These are phyloP conservation scores for Pogona vitticeps DNA, from an alignment of 2,113 vertebrate genomes.

Conservation along the genomic window DNA sequence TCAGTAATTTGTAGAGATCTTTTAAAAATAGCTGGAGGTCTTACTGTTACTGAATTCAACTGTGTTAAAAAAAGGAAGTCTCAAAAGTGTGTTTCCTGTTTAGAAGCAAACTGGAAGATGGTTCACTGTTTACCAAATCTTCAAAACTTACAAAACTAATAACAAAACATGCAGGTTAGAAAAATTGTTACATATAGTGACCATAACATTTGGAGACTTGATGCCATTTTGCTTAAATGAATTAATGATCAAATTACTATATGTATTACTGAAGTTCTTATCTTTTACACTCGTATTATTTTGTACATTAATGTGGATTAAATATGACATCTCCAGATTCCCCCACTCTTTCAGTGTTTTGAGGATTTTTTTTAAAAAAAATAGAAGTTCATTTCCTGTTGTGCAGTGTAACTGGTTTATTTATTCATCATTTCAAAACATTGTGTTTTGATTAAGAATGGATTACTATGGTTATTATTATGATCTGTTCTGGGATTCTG, in stretches of 20 bases:
- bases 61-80: conserved; percentile 18
- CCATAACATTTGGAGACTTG: conserved; percentile 4
- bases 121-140: conserved; percentile 1
- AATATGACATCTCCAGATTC: neutral
- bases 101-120: neutral
- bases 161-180: neutral
- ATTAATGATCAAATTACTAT: neutral
- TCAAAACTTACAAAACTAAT: conserved; percentile 9
- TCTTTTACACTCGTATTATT: neutral
- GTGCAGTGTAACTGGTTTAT: neutral
- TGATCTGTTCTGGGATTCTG: neutral
- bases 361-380: neutral
- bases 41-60: neutral
- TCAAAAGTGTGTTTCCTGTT: conserved; percentile 9
- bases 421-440: neutral
- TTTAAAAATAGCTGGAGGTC: neutral
- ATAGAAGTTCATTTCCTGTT: too few species aligned
- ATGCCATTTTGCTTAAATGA: conserved; percentile 12
- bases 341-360: neutral
- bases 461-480: too few species aligned
- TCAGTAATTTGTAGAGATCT: neutral
- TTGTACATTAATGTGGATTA: neutral
- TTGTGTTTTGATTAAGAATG: neutral
- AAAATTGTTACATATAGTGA: neutral
- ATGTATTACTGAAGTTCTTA: neutral